A percentile compares a stretch with the other conserved stretches of the same genome.
phyloP scores from a whole-genome alignment of 1,140 invertebrate species.

The Argopecten irradians region DNA sequence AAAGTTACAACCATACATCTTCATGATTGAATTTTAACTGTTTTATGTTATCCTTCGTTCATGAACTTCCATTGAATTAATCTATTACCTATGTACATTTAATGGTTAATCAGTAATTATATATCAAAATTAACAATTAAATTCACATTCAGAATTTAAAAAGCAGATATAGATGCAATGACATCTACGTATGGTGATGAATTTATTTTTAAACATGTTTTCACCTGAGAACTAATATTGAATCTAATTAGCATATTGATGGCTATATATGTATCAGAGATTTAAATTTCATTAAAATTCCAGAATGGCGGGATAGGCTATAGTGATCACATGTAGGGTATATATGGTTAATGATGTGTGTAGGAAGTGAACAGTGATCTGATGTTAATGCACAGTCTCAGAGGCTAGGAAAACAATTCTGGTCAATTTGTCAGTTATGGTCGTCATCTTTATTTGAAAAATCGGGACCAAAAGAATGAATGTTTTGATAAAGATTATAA shows the following conservation, averaged over 20 bases:
- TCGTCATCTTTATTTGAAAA: too few species aligned
- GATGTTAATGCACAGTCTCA: too few species aligned
- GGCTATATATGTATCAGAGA: not conserved
- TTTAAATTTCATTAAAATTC: not conserved
- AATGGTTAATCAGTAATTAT: not conserved
- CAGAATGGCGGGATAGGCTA: too few species aligned
- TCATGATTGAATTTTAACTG: not conserved
- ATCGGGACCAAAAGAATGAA: too few species aligned
- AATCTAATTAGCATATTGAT: not conserved
- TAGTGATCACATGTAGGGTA: too few species aligned
- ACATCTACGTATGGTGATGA: not conserved
- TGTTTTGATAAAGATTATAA: too few species aligned
- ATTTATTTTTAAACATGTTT: not conserved
- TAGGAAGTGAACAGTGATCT: too few species aligned
- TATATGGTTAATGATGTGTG: not conserved
- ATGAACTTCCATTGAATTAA: not conserved
- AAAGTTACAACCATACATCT: not conserved
- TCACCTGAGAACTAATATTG: not conserved
- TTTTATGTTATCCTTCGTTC: not conserved
- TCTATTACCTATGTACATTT: not conserved
- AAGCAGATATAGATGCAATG: not conserved
- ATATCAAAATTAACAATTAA: not conserved
- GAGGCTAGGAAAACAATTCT: too few species aligned
- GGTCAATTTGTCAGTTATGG: not conserved
- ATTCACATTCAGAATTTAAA: not conserved